Base-by-base conservation (phyloP, 2,113 vertebrate species). In the Lethenteron reissneri region DNA sequence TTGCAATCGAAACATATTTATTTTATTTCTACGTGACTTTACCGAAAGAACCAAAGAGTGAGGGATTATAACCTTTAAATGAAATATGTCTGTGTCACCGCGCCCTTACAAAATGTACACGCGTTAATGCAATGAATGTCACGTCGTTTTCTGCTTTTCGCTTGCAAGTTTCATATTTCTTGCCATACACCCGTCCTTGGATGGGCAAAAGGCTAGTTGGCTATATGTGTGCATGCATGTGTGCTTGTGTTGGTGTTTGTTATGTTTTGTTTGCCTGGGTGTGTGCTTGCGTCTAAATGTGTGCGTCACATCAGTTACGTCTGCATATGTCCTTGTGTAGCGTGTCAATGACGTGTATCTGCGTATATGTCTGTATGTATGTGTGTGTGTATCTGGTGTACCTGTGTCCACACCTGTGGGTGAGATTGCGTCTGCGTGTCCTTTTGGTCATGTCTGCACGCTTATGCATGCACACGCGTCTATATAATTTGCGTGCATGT, bases 181-280 rank as follows among this genome's bases (percentile, higher is more conserved):
- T 41, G 41, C 41, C 41, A 41, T 41, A 41, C 41, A 41, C 41
- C 41, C 41, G 41, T 41, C 41, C 41, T 7, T 41, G 41, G 41
- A 41, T 7, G 41, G 41, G 41, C 5, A 6, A 41, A 41, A 41
- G 41, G 41, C 41, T 41, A 41, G 41, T 41, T 41, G 41, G 41
- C 41, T 71, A 57, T 71, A 57, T 71, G 71, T 71, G 71, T 41
- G 41, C 57, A 57, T 41, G 71, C 57, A 12, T 71, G 3, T 71
- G 71, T 41, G 71, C 57, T 25, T 71, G 71, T 71, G 71, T 71
- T 25, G 17, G 71, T 5, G 71, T 41, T 12, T 71, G 19, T 71
- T n/a, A n/a, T 10, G 12, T n/a, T 56, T n/a, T 71, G n/a, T 41
- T 10, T 56, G 71, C 4, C 12, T 56, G n/a, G 41, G 71, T 71